Base-by-base conservation (phyloP, 92 coral and sea anemone genomes). In the Epizoanthus rinbou region DNA sequence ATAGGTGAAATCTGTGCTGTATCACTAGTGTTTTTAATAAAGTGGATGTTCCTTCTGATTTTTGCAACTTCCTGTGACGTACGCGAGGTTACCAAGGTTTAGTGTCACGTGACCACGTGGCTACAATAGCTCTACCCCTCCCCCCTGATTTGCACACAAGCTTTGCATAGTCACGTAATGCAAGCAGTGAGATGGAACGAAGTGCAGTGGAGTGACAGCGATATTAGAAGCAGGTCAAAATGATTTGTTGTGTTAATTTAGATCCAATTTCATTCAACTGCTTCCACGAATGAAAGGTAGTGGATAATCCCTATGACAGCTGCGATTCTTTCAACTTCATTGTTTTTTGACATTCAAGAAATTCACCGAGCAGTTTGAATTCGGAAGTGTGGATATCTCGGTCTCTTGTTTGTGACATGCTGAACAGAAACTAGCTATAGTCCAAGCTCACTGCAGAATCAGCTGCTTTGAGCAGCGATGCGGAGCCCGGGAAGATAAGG, bases 161-260 rank as follows among this genome's bases (percentile, higher is more conserved):
- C 53, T 47, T 47, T 47, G 13, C 53, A 47, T 47, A 47, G 82
- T 78, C 82, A 78, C 82, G 82, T 60, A 75, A 74, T n/a, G 64
- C 80, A 74, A 9, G 64, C 80, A 74, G 19, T 74, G 66, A 74
- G 14, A 76, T 76, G 81, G 81, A 76, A 78, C 82, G 82, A 78
- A 60, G 82, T 33, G 43, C 37, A 65, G 35, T 11, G 35, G 65
- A 74, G 31, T 28, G 31, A 74, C 80, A 74, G 22, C 18, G 28
- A 8, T n/a, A n/a, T 57, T 47, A 39, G 60, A 21, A 62, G 82
- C 57, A 57, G 59, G 37, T 35, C 71, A 78, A 78, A 58, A 41
- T 78, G 82, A 76, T 78, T 78, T 78, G 82, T 78, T 78, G 57
- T 78, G 71, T 60, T 62, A 37, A 78, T 62, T 78, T 62, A 37